A percentile compares a stretch with the other conserved stretches of the same genome.
Evolutionary conservation across 1,140 invertebrate genomes (phyloP).

Genomic region (Lepidostoma basale): DNA sequence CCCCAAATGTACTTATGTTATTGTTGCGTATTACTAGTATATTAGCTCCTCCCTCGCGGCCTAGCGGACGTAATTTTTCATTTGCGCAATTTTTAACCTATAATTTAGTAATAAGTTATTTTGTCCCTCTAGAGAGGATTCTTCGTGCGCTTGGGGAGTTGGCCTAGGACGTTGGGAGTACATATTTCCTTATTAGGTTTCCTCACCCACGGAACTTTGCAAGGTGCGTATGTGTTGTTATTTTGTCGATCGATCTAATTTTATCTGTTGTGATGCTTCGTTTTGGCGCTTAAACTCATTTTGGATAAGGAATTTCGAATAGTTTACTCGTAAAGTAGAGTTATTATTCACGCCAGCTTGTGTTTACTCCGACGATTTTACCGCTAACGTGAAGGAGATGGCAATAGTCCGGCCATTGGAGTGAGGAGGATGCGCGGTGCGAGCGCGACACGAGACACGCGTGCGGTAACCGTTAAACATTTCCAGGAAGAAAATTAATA

Average conservation of each 20-base stretch:
- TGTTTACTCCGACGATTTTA: conserved; percentile 28
- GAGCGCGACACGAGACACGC: conserved; percentile 27
- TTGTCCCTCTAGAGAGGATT: not conserved
- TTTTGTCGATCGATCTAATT: not conserved
- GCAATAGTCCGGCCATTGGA: conserved; percentile 6
- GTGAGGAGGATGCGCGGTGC: conserved; percentile 19
- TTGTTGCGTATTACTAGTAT: not conserved
- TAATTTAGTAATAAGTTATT: not conserved
- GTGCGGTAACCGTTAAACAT: conserved; percentile 26
- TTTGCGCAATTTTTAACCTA: not conserved
- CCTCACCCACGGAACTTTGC: conserved; percentile 20
- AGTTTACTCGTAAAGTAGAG: conserved; percentile 10
- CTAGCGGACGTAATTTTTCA: not conserved
- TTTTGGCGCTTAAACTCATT: not conserved
- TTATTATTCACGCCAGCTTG: conserved; percentile 30
- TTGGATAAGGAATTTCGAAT: not conserved
- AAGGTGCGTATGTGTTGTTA: conserved; percentile 16
- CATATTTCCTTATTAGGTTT: conserved; percentile 25
- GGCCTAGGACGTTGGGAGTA: conserved; percentile 5
- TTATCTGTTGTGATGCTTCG: not conserved
- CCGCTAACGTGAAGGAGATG: conserved; percentile 22
- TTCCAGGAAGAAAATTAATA: conserved; percentile 29
- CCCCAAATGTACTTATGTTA: not conserved
- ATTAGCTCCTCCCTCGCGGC: not conserved
- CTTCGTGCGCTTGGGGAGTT: not conserved